Evolutionary conservation across 2,797 vertebrate genomes (phyloP).

Genomic region (Chrosomus eos): DNA sequence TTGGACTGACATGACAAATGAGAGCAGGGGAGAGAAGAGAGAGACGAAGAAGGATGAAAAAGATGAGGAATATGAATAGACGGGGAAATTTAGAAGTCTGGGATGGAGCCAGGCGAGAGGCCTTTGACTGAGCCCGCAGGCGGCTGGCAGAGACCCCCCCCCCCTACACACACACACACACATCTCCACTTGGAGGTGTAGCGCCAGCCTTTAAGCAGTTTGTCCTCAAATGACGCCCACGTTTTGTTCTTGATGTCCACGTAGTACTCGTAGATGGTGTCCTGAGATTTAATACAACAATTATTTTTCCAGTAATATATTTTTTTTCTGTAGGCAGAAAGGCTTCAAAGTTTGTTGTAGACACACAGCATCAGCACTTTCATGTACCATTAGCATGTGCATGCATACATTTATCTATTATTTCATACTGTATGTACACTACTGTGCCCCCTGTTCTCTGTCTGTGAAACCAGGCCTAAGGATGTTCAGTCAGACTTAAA

Average conservation of each 20-base stretch:
- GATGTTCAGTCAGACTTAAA: not conserved
- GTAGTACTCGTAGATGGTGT: constrained; percentile 89
- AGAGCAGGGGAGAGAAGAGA: constrained; percentile 38
- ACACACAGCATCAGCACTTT: not conserved
- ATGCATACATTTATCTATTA: not conserved
- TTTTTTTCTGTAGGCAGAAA: constrained; percentile 28
- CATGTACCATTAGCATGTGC: not conserved
- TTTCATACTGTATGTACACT: not conserved
- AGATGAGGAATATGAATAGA: constrained; percentile 50
- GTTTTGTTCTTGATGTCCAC: constrained; percentile 84
- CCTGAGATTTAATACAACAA: constrained; percentile 69
- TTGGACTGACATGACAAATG: constrained; percentile 55
- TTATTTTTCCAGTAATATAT: constrained; percentile 29
- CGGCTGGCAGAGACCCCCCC: constrained; percentile 47
- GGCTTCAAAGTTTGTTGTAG: not conserved
- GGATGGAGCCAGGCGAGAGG: constrained; percentile 34
- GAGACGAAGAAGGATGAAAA: constrained; percentile 40
- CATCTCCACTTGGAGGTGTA: constrained; percentile 81
- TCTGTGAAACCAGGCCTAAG: too few species aligned
- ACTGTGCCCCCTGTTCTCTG: too few species aligned
- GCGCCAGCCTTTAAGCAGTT: constrained; percentile 85
- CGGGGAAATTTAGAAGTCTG: constrained; percentile 43
- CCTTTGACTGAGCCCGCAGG: constrained; percentile 56
- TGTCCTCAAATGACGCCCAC: constrained; percentile 87
- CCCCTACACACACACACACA: constrained; percentile 43